These are phyloP conservation scores for Drosophila kanapiae DNA, from an alignment of 1,140 invertebrate species.

Conservation along the genomic window DNA sequence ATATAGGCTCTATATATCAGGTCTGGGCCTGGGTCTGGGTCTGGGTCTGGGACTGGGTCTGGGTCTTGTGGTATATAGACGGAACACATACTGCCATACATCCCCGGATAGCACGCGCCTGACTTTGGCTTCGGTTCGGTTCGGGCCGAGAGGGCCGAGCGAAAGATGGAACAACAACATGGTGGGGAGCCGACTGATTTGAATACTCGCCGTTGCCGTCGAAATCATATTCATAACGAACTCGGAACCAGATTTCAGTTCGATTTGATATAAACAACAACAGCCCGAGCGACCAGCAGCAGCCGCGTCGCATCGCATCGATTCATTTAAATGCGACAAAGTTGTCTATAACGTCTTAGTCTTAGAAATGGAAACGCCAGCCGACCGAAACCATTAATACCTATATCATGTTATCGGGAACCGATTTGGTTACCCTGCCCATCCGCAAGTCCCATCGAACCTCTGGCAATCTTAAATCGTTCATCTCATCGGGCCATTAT, in stretches of 20 bases:
- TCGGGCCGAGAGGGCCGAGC: constrained; percentile 36
- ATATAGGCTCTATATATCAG: constrained; percentile 46
- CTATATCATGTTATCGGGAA: constrained; percentile 18
- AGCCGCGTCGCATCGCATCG: constrained; percentile 10
- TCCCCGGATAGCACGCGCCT: constrained; percentile 52
- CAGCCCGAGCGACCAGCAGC: constrained; percentile 19
- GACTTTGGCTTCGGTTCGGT: constrained; percentile 37
- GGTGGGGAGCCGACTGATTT: constrained; percentile 45
- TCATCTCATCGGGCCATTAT: too few species aligned
- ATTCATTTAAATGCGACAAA: constrained; percentile 54
- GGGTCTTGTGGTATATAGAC: constrained; percentile 30
- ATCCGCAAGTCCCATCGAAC: background rate
- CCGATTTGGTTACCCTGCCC: background rate
- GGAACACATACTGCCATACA: constrained; percentile 15
- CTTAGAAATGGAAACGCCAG: constrained; percentile 26
- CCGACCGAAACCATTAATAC: constrained; percentile 38
- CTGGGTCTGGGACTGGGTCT: background rate
- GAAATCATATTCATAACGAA: constrained; percentile 54
- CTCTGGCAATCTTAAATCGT: background rate
- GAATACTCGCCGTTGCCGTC: constrained; percentile 40
- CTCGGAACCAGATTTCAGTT: constrained; percentile 67
- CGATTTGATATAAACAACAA: constrained; percentile 70
- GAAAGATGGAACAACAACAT: constrained; percentile 40
- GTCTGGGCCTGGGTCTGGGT: constrained; percentile 7
- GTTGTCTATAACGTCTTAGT: constrained; percentile 56